Percentiles rank a stretch among this genome's conserved stretches.
phyloP scores from a whole-genome alignment of 2,888 invertebrate genomes.

The Taphrorychus bicolor region DNA sequence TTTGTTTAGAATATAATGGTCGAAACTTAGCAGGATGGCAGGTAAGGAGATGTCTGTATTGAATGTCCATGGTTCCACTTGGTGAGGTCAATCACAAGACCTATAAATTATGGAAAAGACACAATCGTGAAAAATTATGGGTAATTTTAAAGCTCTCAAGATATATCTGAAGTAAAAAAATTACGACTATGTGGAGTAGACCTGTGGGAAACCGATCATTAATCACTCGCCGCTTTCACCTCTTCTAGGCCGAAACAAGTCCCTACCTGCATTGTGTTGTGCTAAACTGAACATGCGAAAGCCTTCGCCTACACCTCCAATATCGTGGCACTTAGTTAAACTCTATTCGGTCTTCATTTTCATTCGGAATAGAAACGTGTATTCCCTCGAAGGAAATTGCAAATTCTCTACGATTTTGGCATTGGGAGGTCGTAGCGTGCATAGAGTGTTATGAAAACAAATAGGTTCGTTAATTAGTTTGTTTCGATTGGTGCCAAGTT shows the following conservation, averaged over 20 bases:
- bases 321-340: constrained; percentile 6
- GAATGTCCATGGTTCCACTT: no score
- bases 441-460: constrained; percentile 14
- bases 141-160: no score
- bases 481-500: constrained; percentile 10
- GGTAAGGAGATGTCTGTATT: no score
- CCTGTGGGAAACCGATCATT: no score
- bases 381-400: constrained; percentile 13
- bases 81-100: no score
- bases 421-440: constrained; percentile 5
- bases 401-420: constrained; percentile 2
- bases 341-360: constrained; percentile 8
- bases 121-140: no score
- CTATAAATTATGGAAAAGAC: no score
- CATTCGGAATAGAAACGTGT: constrained; percentile 5
- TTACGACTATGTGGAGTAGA: no score
- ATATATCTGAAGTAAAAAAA: no score
- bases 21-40: no score
- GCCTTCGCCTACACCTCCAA: constrained; percentile 2
- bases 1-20: no score
- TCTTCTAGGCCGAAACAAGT: not conserved
- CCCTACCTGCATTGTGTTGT: not conserved
- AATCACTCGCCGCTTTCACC: not conserved
- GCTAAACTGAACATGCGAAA: constrained; percentile 4
- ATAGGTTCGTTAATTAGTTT: constrained; percentile 15